Conservation (phyloP, 2,113 vertebrate genomes). For the Pluvianellus socialis region DNA sequence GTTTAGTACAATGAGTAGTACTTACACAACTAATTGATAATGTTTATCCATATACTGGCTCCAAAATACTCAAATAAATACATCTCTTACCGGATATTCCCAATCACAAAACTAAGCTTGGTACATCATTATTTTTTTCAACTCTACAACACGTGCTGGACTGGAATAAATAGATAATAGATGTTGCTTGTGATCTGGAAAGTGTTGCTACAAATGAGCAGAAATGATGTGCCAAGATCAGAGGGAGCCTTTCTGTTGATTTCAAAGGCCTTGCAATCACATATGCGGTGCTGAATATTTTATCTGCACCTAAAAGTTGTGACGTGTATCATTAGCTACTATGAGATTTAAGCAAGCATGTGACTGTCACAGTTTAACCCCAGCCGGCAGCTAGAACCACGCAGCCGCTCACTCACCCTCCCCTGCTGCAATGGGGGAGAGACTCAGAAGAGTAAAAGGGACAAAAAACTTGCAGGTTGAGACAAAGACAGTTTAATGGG, state of each 20-base stretch:
- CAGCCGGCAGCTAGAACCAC: neutral
- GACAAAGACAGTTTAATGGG: neutral
- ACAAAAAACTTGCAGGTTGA: neutral
- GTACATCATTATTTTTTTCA: neutral
- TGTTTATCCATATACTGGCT: neutral
- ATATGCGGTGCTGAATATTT: neutral
- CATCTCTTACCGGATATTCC: neutral
- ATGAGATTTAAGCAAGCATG: neutral
- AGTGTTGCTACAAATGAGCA: neutral
- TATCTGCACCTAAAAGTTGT: neutral
- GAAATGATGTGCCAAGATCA: rapidly evolving
- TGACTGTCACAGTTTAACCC: neutral
- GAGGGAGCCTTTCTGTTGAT: neutral
- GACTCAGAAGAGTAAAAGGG: neutral
- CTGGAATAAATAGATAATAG: neutral
- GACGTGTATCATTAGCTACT: neutral
- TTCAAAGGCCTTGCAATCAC: neutral
- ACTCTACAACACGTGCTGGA: neutral
- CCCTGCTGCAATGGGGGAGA: neutral
- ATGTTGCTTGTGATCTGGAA: neutral
- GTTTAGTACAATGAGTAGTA: neutral
- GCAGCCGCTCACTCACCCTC: neutral
- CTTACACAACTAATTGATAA: neutral
- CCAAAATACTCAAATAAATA: neutral
- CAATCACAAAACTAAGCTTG: neutral